phyloP scores from a whole-genome alignment of 2,113 vertebrate species.

The Chrysochloris asiatica region DNA sequence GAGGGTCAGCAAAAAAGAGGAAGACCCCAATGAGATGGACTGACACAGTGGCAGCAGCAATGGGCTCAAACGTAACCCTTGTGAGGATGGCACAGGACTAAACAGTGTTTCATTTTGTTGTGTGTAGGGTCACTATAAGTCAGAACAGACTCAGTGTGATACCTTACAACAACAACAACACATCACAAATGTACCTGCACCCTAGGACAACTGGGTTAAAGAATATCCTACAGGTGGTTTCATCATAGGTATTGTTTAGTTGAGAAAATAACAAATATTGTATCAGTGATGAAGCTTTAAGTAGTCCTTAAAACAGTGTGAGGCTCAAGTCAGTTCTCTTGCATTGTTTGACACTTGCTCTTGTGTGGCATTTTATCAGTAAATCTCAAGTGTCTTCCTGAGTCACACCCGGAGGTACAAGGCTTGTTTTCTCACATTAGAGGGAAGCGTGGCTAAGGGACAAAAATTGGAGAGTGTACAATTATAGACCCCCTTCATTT shows the following conservation, averaged over 20 bases:
- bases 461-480: not conserved
- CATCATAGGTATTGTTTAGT: not conserved
- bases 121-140: too few species aligned
- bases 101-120: too few species aligned
- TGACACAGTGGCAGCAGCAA: too few species aligned
- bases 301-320: not conserved
- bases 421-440: not conserved
- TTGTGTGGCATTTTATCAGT: not conserved
- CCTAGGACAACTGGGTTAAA: not conserved
- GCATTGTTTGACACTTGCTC: accelerated
- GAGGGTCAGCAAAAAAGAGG: too few species aligned
- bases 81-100: too few species aligned
- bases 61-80: too few species aligned
- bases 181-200: not conserved
- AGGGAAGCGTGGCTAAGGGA: not conserved
- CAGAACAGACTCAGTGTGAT: too few species aligned
- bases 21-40: too few species aligned
- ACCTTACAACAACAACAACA: not conserved
- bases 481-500: accelerated
- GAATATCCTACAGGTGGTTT: not conserved
- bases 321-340: not conserved
- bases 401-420: not conserved
- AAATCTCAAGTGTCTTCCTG: too few species aligned
- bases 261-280: not conserved
- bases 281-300: not conserved